Conservation (phyloP, 2,888 invertebrate genomes). For the Mythimna lalbum region DNA sequence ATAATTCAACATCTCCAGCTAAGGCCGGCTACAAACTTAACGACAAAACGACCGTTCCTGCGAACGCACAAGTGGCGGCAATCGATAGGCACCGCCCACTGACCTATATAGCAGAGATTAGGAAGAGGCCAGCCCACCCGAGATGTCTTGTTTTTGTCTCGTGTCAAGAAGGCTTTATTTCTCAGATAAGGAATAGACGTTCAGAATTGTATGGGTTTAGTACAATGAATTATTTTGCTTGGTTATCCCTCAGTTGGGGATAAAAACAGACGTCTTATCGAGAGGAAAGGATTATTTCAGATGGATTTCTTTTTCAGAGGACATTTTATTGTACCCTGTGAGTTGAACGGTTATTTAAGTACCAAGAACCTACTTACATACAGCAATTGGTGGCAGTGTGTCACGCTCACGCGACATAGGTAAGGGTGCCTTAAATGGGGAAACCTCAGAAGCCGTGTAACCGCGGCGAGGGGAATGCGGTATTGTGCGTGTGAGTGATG, state of each 20-base stretch:
- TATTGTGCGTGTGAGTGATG: slow-evolving; percentile 44
- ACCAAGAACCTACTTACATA: not conserved
- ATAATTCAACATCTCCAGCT: slow-evolving; percentile 67
- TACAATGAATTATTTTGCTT: slow-evolving; percentile 48
- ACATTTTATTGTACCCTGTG: slow-evolving; percentile 15
- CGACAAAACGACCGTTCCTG: slow-evolving; percentile 74
- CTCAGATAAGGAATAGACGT: slow-evolving; percentile 59
- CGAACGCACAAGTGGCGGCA: slow-evolving; percentile 81
- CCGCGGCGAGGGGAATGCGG: slow-evolving; percentile 39
- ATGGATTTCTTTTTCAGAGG: slow-evolving; percentile 18
- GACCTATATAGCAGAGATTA: slow-evolving; percentile 67
- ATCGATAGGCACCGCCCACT: slow-evolving; percentile 88
- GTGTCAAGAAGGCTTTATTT: slow-evolving; percentile 64
- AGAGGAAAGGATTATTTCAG: slow-evolving; percentile 36
- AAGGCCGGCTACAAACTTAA: slow-evolving; percentile 63
- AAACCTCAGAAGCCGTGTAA: slow-evolving; percentile 58
- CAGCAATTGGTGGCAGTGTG: slow-evolving; percentile 38
- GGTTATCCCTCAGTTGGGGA: slow-evolving; percentile 35
- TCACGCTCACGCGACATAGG: slow-evolving; percentile 42
- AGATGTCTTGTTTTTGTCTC: slow-evolving; percentile 70
- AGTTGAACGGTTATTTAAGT: slow-evolving; percentile 7
- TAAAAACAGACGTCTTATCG: slow-evolving; percentile 45
- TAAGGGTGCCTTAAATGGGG: slow-evolving; percentile 43
- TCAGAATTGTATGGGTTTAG: slow-evolving; percentile 46
- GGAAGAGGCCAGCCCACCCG: slow-evolving; percentile 61